Evolutionary conservation across 1,140 invertebrate species (phyloP).

Genomic region (Drosophila setifemur): DNA sequence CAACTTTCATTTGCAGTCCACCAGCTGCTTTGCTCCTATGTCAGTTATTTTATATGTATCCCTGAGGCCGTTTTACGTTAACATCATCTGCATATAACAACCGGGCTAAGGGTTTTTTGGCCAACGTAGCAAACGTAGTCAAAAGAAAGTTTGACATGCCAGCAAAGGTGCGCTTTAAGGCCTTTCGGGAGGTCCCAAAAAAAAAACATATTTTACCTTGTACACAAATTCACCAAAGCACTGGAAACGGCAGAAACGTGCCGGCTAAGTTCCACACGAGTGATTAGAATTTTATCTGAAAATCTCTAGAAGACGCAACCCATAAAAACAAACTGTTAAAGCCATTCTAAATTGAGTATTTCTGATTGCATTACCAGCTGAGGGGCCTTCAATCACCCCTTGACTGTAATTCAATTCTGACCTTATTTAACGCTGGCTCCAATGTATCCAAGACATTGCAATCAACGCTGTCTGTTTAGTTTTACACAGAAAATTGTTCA

Average conservation of each 20-base stretch:
- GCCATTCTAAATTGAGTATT: not conserved
- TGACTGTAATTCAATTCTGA: conserved; percentile 37
- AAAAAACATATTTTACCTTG: conserved; percentile 9
- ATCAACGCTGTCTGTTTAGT: conserved; percentile 10
- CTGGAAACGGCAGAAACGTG: conserved; percentile 22
- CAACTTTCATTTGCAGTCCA: conserved; percentile 46
- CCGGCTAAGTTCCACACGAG: conserved; percentile 7
- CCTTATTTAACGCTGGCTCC: conserved; percentile 33
- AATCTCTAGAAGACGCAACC: conserved; percentile 4
- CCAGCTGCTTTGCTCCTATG: conserved; percentile 13
- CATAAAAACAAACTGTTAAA: conserved; percentile 2
- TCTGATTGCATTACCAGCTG: conserved; percentile 19
- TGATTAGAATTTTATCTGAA: conserved; percentile 17
- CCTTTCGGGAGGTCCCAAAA: not conserved
- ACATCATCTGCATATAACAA: conserved; percentile 62
- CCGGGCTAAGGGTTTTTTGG: conserved; percentile 3
- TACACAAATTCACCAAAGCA: conserved; percentile 3
- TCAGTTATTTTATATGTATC: conserved; percentile 54
- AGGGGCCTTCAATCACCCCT: conserved; percentile 16
- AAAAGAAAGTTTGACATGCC: conserved; percentile 40
- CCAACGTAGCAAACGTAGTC: conserved; percentile 20
- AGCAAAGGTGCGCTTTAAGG: conserved; percentile 1
- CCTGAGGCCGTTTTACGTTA: conserved; percentile 57
- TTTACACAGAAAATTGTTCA: no score
- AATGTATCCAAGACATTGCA: conserved; percentile 19